Percentiles rank a stretch among this genome's conserved stretches.
Conservation (phyloP, 2,113 vertebrate species). For the Oryzias woworae region DNA sequence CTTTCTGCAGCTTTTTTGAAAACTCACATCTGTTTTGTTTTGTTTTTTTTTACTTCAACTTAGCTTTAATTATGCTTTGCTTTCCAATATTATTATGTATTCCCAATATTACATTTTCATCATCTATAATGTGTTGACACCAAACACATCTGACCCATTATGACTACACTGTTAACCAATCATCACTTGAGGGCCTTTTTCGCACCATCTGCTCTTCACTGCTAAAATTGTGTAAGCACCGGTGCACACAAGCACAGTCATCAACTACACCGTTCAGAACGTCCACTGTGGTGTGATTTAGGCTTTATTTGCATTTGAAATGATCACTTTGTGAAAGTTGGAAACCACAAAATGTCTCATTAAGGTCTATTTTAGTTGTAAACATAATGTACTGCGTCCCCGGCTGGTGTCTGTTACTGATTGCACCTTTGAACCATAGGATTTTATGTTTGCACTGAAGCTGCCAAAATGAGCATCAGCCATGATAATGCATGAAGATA, state of each 20-base stretch:
- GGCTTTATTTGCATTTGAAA: constrained; percentile 13
- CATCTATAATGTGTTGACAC: constrained; percentile 1
- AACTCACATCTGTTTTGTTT: constrained; percentile 4
- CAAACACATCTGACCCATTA: constrained; percentile 15
- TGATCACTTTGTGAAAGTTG: background rate
- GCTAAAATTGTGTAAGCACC: background rate
- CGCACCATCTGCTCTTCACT: constrained; percentile 3
- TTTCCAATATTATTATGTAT: background rate
- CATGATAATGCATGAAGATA: background rate
- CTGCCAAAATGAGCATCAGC: background rate
- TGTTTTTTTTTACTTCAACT: background rate
- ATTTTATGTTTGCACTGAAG: background rate
- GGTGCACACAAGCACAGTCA: background rate
- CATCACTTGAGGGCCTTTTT: constrained; percentile 8
- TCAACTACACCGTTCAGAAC: background rate
- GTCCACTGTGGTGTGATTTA: constrained; percentile 3
- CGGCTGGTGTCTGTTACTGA: background rate
- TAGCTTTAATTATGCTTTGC: background rate
- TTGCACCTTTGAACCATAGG: background rate
- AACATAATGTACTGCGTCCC: background rate
- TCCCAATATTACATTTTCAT: background rate
- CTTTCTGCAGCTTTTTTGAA: background rate
- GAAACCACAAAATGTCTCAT: background rate
- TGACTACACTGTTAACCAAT: constrained; percentile 1
- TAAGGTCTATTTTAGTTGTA: background rate